Conservation (phyloP, 2,888 invertebrate genomes). For the Aricia artaxerxes region DNA sequence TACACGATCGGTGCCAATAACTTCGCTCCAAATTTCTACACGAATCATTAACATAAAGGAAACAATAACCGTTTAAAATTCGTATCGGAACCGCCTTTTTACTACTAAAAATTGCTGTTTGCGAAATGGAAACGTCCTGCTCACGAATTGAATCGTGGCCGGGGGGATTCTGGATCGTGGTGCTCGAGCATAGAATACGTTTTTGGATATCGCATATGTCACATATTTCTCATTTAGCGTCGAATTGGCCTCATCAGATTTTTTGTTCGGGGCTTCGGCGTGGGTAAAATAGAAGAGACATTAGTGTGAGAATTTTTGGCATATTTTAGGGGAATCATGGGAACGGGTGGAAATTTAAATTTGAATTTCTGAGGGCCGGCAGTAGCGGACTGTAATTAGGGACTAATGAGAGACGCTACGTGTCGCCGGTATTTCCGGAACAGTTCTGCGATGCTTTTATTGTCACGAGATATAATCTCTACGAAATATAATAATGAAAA, state of each 20-base stretch:
- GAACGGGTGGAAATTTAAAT: conserved; percentile 62
- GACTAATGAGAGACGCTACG: conserved; percentile 71
- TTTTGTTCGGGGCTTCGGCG: conserved; percentile 40
- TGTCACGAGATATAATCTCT: conserved; percentile 49
- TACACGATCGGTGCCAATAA: conserved; percentile 62
- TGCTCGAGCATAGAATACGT: conserved; percentile 14
- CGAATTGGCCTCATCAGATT: conserved; percentile 34
- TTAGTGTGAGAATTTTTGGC: conserved; percentile 43
- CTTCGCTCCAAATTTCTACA: conserved; percentile 71
- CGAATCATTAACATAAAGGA: conserved; percentile 76
- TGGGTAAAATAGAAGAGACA: conserved; percentile 42
- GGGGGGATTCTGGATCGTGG: conserved; percentile 38
- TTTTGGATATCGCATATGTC: conserved; percentile 38
- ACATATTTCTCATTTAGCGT: conserved; percentile 36
- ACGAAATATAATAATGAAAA: conserved; percentile 34
- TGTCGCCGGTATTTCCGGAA: conserved; percentile 52
- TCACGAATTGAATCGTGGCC: conserved; percentile 37
- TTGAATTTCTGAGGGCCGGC: conserved; percentile 68
- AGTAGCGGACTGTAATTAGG: conserved; percentile 65
- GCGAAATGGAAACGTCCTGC: conserved; percentile 58
- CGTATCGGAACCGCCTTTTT: conserved; percentile 69
- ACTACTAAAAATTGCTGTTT: conserved; percentile 74
- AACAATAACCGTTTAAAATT: conserved; percentile 79
- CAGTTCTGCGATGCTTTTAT: conserved; percentile 62
- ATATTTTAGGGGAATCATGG: conserved; percentile 39